Conservation (phyloP, 2,113 vertebrate genomes). For the Coracopsis vasa region DNA sequence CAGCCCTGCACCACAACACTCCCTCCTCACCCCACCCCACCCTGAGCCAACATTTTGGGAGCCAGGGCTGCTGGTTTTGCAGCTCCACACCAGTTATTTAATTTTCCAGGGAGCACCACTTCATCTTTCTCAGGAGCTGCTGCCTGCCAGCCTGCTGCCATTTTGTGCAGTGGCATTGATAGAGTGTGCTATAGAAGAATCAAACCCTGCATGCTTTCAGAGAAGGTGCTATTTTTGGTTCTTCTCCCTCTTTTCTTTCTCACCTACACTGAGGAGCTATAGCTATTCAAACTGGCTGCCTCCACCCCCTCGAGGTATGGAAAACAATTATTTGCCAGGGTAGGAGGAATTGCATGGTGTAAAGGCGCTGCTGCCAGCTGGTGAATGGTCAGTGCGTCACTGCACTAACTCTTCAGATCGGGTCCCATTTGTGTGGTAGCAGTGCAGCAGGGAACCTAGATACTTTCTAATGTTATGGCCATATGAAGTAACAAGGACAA, state of each 20-base stretch:
- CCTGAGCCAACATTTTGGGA: background rate
- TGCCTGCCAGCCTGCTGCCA: constrained; percentile 36
- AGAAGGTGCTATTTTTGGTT: constrained; percentile 28
- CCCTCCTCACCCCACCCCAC: background rate
- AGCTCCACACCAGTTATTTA: background rate
- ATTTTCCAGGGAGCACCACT: constrained; percentile 19
- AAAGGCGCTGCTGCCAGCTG: background rate
- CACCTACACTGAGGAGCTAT: background rate
- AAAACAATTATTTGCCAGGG: background rate
- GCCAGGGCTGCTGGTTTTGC: background rate
- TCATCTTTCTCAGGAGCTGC: constrained; percentile 3
- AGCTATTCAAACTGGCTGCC: background rate
- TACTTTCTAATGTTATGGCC: background rate
- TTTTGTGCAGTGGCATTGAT: background rate
- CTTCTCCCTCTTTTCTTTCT: background rate
- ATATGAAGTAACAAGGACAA: background rate
- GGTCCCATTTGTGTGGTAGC: fast-evolving
- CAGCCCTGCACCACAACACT: background rate
- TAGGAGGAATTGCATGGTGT: background rate
- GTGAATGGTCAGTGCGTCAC: background rate
- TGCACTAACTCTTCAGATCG: background rate
- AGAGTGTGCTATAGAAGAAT: background rate
- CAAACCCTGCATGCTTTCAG: background rate
- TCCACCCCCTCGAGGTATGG: background rate
- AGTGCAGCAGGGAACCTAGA: background rate